Evolutionary conservation across 1,140 invertebrate genomes (phyloP), one percentile per base, ranked within the genome.

Genomic region (Atopsyche davidsoni): DNA sequence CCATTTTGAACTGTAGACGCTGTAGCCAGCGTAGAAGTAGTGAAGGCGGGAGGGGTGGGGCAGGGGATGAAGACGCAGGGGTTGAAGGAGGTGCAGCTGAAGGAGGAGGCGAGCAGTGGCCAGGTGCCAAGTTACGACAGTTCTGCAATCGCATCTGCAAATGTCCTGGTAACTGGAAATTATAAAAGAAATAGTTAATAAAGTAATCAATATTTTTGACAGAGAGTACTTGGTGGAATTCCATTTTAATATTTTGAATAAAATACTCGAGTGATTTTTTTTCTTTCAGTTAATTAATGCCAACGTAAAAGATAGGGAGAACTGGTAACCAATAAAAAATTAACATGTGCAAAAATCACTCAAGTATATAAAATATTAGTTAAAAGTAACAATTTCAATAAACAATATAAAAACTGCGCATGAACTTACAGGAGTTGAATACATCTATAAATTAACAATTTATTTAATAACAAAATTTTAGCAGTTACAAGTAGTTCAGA

Each of bases 1-100:
- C 92, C 83, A 98, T 96, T 77, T 97, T 98, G 62, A 98, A 96
- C 66, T 98, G 90, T 42, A 98, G 76, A 50, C 92, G 75, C 67
- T 96, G 90, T 13, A 99, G 70, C 87, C 94, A 97, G 53, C 85
- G 81, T 1, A 93, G 68, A 9, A 95, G 74, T 3, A 58, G 54
- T 41, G 56, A 58, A 32, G 49, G 48, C 14, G 58, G 45, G 24
- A 36, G 16, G 6, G 44, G 59, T 50, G 49, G 59, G 46, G 38
- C 46, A 13, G 57, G 32, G 2, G 52, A 38, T 58, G 66, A 35
- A 64, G 66, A 45, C 61, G 60, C 4, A 67, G 66, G 35, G 18
- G 23, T 18, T 10, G 43, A 36, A 35, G 42, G 35, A 2, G 51
- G 34, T 2, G 51, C 32, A 3, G 52, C 18, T 10, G 42, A 19